Percentiles rank a stretch among this genome's conserved stretches.
These are phyloP conservation scores for Halocynthia roretzi DNA, from an alignment of 23 tunicate genomes.

Conservation along the genomic window DNA sequence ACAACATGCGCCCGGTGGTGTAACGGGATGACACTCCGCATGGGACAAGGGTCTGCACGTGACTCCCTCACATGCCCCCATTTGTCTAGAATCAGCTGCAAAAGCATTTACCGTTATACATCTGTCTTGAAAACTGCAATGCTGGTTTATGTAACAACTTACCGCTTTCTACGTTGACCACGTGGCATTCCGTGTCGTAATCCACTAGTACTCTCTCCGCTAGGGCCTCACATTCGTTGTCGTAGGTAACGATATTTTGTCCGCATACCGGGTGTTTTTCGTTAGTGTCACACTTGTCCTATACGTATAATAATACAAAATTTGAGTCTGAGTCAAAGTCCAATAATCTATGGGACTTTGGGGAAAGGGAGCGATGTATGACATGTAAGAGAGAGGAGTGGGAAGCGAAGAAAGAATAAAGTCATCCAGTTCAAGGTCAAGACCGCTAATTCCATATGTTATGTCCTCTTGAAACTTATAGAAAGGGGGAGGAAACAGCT, in stretches of 20 bases:
- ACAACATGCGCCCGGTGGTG: constrained; percentile 86
- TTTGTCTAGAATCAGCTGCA: neutral
- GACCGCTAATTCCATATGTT: too few species aligned
- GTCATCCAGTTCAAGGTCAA: too few species aligned
- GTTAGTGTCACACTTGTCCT: constrained; percentile 19
- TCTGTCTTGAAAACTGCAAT: too few species aligned
- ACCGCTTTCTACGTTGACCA: neutral
- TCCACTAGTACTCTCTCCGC: constrained; percentile 49
- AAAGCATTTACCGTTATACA: neutral
- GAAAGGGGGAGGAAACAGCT: too few species aligned
- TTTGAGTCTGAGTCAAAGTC: too few species aligned
- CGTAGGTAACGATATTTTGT: constrained; percentile 60
- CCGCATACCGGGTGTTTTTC: constrained; percentile 60
- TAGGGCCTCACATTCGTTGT: constrained; percentile 53
- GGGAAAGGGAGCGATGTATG: too few species aligned
- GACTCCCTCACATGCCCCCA: constrained; percentile 31
- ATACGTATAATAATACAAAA: neutral
- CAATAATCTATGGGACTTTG: too few species aligned
- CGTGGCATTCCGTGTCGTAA: constrained; percentile 41
- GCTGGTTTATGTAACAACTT: neutral
- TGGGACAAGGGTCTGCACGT: constrained; percentile 38
- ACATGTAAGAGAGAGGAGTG: too few species aligned
- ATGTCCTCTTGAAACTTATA: too few species aligned
- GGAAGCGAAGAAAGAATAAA: too few species aligned
- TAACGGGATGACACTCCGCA: constrained; percentile 31